Conservation (phyloP, 2,797 vertebrate species). For the Tangara arthus region DNA sequence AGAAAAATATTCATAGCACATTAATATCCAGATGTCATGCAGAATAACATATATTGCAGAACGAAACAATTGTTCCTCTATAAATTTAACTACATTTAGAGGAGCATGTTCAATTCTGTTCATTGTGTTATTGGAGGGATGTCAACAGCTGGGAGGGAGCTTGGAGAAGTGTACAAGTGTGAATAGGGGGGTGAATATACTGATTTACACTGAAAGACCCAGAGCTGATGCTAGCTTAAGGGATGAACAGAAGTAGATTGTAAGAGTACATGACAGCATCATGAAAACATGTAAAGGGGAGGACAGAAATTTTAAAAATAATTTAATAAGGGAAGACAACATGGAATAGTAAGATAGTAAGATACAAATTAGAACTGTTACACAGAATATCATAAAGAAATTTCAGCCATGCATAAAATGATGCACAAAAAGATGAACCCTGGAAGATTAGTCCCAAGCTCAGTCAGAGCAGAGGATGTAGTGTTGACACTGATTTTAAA, state of each 20-base stretch:
- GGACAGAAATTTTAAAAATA: neutral
- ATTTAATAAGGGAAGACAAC: neutral
- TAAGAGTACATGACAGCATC: neutral
- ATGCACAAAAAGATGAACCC: neutral
- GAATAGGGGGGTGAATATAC: neutral
- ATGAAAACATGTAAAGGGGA: neutral
- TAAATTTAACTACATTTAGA: neutral
- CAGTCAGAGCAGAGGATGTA: neutral
- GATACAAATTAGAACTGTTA: neutral
- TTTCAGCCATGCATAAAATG: neutral
- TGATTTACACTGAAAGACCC: neutral
- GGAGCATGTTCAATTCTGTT: neutral
- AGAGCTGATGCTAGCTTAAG: neutral
- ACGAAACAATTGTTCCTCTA: neutral
- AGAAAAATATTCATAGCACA: neutral
- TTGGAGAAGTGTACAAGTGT: neutral
- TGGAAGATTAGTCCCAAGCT: neutral
- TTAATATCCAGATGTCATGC: neutral
- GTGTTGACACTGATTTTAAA: neutral
- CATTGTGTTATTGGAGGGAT: neutral
- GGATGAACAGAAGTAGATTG: neutral
- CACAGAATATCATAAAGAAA: neutral
- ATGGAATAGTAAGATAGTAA: neutral
- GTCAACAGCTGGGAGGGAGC: neutral
- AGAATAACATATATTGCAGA: neutral